A percentile compares a stretch with the other conserved stretches of the same genome.
Conservation (phyloP, 2,888 invertebrate genomes). For the Trissoscelio sp. region DNA sequence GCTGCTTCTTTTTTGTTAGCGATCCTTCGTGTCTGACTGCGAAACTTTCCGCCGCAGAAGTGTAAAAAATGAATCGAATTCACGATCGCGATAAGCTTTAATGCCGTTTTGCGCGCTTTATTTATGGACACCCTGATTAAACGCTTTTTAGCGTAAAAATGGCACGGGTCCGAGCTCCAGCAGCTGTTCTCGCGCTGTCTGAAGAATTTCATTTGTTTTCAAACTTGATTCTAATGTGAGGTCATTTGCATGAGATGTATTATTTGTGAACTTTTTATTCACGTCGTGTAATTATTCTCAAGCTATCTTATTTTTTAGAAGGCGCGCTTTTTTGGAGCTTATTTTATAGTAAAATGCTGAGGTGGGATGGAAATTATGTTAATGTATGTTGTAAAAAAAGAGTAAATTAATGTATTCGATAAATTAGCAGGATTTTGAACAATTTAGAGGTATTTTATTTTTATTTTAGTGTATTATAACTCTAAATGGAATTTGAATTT, state of each 20-base stretch:
- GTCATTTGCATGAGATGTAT: not conserved
- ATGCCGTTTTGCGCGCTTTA: conserved; percentile 23
- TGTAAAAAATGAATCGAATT: conserved; percentile 55
- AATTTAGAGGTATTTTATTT: no score
- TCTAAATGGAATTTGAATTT: no score
- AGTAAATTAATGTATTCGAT: no score
- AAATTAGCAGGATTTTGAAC: no score
- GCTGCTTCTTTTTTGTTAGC: conserved; percentile 18
- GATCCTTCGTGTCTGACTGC: conserved; percentile 40
- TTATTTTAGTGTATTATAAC: no score
- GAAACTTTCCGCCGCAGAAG: conserved; percentile 32
- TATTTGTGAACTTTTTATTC: not conserved
- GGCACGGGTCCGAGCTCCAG: not conserved
- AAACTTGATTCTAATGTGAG: not conserved
- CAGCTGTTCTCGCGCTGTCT: not conserved
- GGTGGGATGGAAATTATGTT: no score
- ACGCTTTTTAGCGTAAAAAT: conserved; percentile 23
- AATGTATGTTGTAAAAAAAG: no score
- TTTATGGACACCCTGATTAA: conserved; percentile 44
- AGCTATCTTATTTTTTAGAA: no score
- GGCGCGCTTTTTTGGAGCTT: no score
- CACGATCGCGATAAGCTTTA: conserved; percentile 41
- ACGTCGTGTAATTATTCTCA: not conserved
- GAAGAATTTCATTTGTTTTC: not conserved
- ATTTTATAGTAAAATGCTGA: no score